Evolutionary conservation across 2,113 vertebrate species (phyloP).

Genomic region (Zeus faber): DNA sequence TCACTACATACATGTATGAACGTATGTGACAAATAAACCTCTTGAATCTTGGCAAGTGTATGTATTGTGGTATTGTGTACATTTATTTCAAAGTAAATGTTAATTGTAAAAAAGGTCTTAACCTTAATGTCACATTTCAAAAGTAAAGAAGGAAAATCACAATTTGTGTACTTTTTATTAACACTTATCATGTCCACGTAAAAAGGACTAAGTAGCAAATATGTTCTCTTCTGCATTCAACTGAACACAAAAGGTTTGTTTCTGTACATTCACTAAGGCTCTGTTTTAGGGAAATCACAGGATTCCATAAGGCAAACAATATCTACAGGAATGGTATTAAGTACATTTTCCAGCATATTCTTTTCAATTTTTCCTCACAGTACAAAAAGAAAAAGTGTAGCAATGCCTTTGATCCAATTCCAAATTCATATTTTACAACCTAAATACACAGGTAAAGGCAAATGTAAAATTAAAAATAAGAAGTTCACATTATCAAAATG

Average conservation of each 20-base stretch:
- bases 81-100: background rate
- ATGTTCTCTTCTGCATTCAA: constrained; percentile 83
- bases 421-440: constrained; percentile 46
- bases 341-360: constrained; percentile 87
- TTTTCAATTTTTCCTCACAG: constrained; percentile 72
- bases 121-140: no score
- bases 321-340: constrained; percentile 93
- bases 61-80: background rate
- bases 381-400: constrained; percentile 80
- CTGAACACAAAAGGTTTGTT: constrained; percentile 86
- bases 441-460: constrained; percentile 60
- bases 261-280: constrained; percentile 97
- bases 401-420: constrained; percentile 66
- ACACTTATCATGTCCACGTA: constrained; percentile 91
- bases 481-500: constrained; percentile 48
- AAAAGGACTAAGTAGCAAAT: constrained; percentile 91
- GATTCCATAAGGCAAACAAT: constrained; percentile 92
- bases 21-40: no score
- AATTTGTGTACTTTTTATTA: constrained; percentile 87
- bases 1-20: no score
- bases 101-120: background rate
- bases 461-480: constrained; percentile 55
- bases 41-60: no score
- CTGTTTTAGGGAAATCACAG: constrained; percentile 82
- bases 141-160: constrained; percentile 35